phyloP scores from a whole-genome alignment of 2,113 vertebrate species.

The Corythoichthys intestinalis region DNA sequence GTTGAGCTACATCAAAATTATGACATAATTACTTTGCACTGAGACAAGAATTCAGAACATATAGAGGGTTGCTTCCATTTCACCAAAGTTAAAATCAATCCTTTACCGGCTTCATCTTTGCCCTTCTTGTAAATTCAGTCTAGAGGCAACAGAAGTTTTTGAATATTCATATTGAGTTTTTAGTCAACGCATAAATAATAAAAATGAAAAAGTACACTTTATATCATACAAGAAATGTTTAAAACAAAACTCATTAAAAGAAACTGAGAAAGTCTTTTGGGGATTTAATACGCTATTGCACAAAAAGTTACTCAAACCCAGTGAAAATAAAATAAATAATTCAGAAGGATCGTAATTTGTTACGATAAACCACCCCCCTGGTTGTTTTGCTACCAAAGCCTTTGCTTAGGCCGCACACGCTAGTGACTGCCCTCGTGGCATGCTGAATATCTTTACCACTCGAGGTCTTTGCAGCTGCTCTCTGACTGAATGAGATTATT shows the following conservation, averaged over 20 bases:
- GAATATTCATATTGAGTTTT: conserved; percentile 13
- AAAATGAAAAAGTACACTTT: conserved; percentile 13
- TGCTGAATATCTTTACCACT: conserved; percentile 26
- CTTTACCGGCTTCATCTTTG: not conserved
- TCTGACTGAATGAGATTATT: conserved; percentile 56
- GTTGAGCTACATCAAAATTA: not conserved
- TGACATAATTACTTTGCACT: not conserved
- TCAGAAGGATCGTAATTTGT: not conserved
- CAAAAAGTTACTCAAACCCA: not conserved
- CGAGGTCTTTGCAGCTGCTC: conserved; percentile 20
- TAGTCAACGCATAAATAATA: conserved; percentile 20
- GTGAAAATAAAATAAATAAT: not conserved
- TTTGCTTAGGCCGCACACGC: not conserved
- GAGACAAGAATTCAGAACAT: not conserved
- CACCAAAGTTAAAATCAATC: not conserved
- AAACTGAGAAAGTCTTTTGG: conserved; percentile 1
- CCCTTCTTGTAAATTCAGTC: conserved; percentile 4
- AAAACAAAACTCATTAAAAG: not conserved
- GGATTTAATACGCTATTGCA: not conserved
- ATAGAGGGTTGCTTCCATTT: not conserved
- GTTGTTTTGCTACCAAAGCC: too few species aligned
- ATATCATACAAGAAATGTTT: conserved; percentile 9
- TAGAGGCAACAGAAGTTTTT: not conserved
- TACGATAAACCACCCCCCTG: not conserved
- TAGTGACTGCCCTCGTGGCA: conserved; percentile 5